These are phyloP conservation scores for Tinamus guttatus DNA, from an alignment of 2,113 vertebrate genomes.

Conservation along the genomic window DNA sequence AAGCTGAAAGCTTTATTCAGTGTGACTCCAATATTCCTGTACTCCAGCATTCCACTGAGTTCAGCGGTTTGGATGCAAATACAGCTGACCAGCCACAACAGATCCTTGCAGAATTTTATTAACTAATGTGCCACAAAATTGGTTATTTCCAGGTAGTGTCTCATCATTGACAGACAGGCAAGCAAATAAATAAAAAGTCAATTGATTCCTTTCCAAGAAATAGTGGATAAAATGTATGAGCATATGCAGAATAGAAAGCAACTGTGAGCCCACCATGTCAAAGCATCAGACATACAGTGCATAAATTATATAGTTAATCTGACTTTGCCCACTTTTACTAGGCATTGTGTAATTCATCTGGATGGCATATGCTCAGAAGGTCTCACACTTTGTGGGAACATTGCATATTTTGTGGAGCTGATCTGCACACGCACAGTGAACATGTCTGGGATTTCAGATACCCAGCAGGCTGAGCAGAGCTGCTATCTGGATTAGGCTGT, in stretches of 20 bases:
- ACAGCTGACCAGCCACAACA: neutral
- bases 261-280: neutral
- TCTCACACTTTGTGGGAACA: neutral
- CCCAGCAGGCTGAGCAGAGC: neutral
- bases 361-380: constrained; percentile 18
- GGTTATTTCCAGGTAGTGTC: neutral
- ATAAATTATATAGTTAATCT: constrained; percentile 18
- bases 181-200: neutral
- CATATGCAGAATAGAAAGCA: neutral
- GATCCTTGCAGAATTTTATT: neutral
- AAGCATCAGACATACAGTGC: constrained; percentile 5
- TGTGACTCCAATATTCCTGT: neutral
- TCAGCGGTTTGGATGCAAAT: neutral
- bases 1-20: constrained; percentile 24
- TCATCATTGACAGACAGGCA: neutral
- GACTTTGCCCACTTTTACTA: neutral
- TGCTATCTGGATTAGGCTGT: constrained; percentile 1
- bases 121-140: neutral
- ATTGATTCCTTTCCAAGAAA: neutral
- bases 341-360: constrained; percentile 29
- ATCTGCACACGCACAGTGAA: neutral
- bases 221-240: neutral
- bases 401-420: neutral
- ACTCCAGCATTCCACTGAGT: neutral
- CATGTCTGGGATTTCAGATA: constrained; percentile 26